Base-by-base conservation (phyloP, 2,797 vertebrate genomes). In the Ctenopoma kingsleyae region DNA sequence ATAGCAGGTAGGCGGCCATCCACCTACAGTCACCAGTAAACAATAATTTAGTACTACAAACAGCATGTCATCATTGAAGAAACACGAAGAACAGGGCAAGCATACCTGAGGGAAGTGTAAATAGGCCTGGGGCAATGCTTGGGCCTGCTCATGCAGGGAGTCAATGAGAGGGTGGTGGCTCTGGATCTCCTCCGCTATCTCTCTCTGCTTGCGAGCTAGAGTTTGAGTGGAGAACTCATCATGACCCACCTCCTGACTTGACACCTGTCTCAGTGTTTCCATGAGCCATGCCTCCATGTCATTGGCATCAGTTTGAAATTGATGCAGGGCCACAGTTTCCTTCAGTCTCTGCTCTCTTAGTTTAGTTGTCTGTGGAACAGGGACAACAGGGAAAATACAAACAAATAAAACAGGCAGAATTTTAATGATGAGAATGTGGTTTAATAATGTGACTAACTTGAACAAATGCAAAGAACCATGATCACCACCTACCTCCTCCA, bases 171-270 rank as follows among this genome's bases (percentile, higher is more conserved):
- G 92, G 0, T 90, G 88, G 76, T 97, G 97, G 85, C 94, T 96
- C 61, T 95, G 94, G 74, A 98, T 94, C 87, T 99, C 98, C 70
- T 98, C 97, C 23, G 97, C 95, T 54, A 98, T 93, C 60, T 98
- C 97, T 51, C 96, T 95, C 88, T 98, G 97, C 60, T 98, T 97
- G 77, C 96, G 95, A 77, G 95, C 95, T 40, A 99, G 78, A 12
- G 96, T 96, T 71, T 96, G 96, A 1, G 98, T 97, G 23, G 98
- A 99, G 77, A 96, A 97, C 79, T 98, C 96, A 2, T 99, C 97
- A 0, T 96, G 97, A 17, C 97, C 97, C 9, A 97, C 85, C 62
- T 99, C 97, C 0, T 94, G 92, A 88, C 94, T 97, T 56, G 96
- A 96, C 27, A 96, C 96, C 71, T 97, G 94, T 53, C 96, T 93